Evolutionary conservation across 2,113 vertebrate genomes (phyloP), one percentile per base, ranked within the genome.

Genomic region (Solea solea): DNA sequence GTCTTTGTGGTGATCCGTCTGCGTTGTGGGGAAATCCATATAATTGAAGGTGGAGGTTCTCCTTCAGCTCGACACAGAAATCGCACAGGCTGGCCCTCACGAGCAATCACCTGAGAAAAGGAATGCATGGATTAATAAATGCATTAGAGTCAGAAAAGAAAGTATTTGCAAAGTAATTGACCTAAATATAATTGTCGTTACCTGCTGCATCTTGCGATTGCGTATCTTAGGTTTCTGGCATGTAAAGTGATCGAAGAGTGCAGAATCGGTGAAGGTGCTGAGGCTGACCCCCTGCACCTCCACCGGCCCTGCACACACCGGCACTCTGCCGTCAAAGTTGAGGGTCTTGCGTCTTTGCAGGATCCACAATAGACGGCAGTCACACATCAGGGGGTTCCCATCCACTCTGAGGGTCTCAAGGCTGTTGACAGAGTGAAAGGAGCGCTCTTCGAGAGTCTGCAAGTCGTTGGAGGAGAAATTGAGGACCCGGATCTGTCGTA

Each of bases 291-390:
- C 98, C 68, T 95, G 96, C 59, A 98, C 95, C 84, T 96, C 96
- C 3, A 95, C 91, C 0, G 98, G 98, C 0, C 93, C 95, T 42
- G 95, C 95, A 76, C 98, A 99, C 84, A 95, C 94, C 0, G 98
- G 98, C 69, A 95, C 95, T 64, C 95, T 94, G 76, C 95, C 95
- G 12, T 98, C 96, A 2, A 99, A 99, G 90, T 98, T 96, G 76
- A 99, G 94, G 0, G 96, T 97, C 89, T 96, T 97, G 27, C 97
- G 93, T 7, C 96, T 94, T 86, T 98, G 97, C 88, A 98, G 95
- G 85, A 99, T 95, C 97, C 98, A 99, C 63, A 98, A 95, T 64
- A 99, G 95, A 69, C 98, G 97, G 74, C 98, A 99, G 93, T 99
- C 98, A 0, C 98, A 99, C 86, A 96, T 92, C 82, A 99, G 91